Conservation (phyloP, 2,113 vertebrate species). For the Calypte anna region DNA sequence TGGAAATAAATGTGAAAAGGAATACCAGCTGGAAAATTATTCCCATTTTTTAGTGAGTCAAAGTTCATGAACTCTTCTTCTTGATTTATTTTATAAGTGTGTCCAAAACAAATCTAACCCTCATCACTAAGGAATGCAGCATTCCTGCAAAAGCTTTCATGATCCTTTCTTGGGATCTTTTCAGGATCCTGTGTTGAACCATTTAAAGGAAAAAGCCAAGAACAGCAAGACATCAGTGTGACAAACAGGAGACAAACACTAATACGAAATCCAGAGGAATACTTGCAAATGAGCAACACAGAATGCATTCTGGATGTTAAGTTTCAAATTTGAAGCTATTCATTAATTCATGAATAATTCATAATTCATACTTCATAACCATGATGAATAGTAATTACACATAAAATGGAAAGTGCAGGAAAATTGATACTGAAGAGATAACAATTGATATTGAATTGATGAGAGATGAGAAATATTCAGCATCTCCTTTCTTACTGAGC, state of each 20-base stretch:
- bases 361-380: slow-evolving; percentile 32
- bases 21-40: background rate
- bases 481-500: background rate
- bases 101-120: background rate
- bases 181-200: background rate
- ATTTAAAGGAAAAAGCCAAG: background rate
- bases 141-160: background rate
- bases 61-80: background rate
- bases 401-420: slow-evolving; percentile 28
- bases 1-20: background rate
- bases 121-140: background rate
- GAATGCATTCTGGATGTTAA: background rate
- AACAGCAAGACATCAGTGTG: background rate
- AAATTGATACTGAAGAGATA: slow-evolving; percentile 55
- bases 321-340: slow-evolving; percentile 43
- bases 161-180: background rate
- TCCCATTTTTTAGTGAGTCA: background rate
- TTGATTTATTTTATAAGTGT: background rate
- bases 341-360: slow-evolving; percentile 60
- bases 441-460: slow-evolving; percentile 44
- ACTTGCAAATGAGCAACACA: background rate
- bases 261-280: background rate
- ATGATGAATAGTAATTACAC: slow-evolving; percentile 57
- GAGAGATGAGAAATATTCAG: slow-evolving; percentile 33
- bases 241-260: background rate